Base-by-base conservation (phyloP, 2,888 invertebrate species). In the Tetanocera ferruginea region DNA sequence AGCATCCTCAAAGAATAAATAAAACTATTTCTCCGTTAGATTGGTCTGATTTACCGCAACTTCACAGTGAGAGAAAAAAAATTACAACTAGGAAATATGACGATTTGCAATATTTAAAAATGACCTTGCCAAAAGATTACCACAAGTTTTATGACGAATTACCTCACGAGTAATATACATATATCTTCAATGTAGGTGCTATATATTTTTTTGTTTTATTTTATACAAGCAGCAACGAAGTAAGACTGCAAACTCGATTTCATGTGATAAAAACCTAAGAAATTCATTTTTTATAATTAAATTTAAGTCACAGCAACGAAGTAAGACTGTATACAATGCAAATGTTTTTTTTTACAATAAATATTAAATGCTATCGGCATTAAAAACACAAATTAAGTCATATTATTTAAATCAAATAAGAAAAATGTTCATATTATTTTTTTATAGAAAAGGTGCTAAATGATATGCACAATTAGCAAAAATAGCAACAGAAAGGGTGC, bases 371-470 rank as follows among this genome's bases (percentile, higher is more conserved):
- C 55, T n/a, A 55, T 55, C 55, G 55, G 55, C n/a, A 55, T 55
- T 55, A n/a, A 55, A 55, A 55, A 55, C 17, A 17, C n/a, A n/a
- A n/a, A n/a, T n/a, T n/a, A n/a, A n/a, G n/a, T n/a, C n/a, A n/a
- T n/a, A n/a, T n/a, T n/a, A n/a, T n/a, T n/a, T n/a, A n/a, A n/a
- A n/a, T n/a, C n/a, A n/a, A n/a, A n/a, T n/a, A n/a, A n/a, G n/a
- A n/a, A n/a, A n/a, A n/a, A n/a, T n/a, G n/a, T n/a, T n/a, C n/a
- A n/a, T n/a, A n/a, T n/a, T n/a, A n/a, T 9, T 57, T 75, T 75
- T 66, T 75, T 75, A 75, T 66, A 75, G 75, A 75, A 75, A 75
- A 75, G 37, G 75, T 75, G 75, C 64, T 75, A 75, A 75, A 66
- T 75, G 66, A 66, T 72, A 72, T 72, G 60, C 72, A 72, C 52